Base-by-base conservation (phyloP, 2,888 invertebrate species). In the Mamestra brassicae region DNA sequence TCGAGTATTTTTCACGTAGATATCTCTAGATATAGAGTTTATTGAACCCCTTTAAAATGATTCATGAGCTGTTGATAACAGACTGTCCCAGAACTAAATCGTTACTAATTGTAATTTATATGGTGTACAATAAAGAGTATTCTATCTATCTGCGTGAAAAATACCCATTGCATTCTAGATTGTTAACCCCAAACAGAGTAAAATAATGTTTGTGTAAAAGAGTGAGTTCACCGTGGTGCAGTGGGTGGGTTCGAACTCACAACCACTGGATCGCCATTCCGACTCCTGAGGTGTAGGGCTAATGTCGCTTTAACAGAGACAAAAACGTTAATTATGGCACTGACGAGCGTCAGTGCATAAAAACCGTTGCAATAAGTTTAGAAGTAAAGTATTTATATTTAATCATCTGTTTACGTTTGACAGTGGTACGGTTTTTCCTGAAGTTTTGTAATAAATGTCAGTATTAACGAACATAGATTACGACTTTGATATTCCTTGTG, bases 231-330 rank as follows among this genome's bases (percentile, higher is more conserved):
- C 61, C 62, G 38, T 63, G 58, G 55, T 80, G 73, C 60, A 80
- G 66, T 81, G 65, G 55, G 64, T 71, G 75, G 71, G 83, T 72
- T 69, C 83, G 70, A 85, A 85, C 70, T 75, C 81, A 76, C 75
- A 71, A 85, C 81, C 61, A 63, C 70, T 64, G 55, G 70, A 81
- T 81, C 70, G 67, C 81, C 70, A 54, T 61, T 67, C 75, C 67
- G 36, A 75, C 70, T 68, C 85, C 68, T 67, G 68, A 81, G 69
- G 70, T 81, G 81, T 74, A 71, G 67, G 60, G 52, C 81, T 81
- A 71, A 58, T 71, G 64, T 68, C 36, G 64, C 85, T 80, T 84
- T 67, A 80, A 80, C 80, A 80, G 74, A 84, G 67, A 65, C 65
- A 69, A 66, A 79, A 36, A 68, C 26, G 60, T 80, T 84, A 84